Evolutionary conservation across 2,797 vertebrate species (phyloP), one percentile per base, ranked within the genome.

Genomic region (Pipistrellus nathusii): DNA sequence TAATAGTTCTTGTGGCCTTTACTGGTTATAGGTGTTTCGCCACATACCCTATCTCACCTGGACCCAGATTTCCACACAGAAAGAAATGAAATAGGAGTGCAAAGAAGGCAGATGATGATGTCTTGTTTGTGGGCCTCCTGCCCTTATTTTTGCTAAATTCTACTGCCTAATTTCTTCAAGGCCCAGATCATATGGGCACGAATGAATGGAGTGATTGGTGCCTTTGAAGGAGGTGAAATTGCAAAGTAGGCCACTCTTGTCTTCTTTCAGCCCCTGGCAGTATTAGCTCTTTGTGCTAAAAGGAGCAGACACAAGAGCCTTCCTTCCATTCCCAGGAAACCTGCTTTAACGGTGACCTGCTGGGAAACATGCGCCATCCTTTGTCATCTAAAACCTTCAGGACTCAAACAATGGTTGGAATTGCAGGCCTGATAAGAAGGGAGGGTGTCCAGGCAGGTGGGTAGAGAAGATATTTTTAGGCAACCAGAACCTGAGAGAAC

Each of bases 391-490:
- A 94, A 94, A 81, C 94, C 87, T 85, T 46, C 27, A n/a, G 6
- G 55, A 88, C 21, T 88, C 44, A 53, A 90, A 75, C 84, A 90
- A 81, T 75, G 85, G 87, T 69, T 85, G 93, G 32, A 85, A 90
- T 21, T 90, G n/a, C 20, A 82, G 35, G 66, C 35, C 85, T 8
- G 30, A 76, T 92, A 86, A 94, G 94, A 93, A 93, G 38, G 83
- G 95, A 90, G 48, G 91, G 59, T 96, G 75, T 85, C 93, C 94
- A 85, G 68, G 90, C 87, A 82, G 82, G 93, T 62, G 71, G 95
- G 93, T 81, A 90, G 90, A 96, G 64, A 62, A 95, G 95, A 66
- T 97, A 97, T 97, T 97, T 97, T 97, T 96, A 96, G 95, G 69
- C 86, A 94, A 62, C 88, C 94, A 94, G 85, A 96, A 87, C 89